These are phyloP conservation scores for Callospermophilus lateralis DNA, from an alignment of 2,113 vertebrate genomes.

Conservation along the genomic window DNA sequence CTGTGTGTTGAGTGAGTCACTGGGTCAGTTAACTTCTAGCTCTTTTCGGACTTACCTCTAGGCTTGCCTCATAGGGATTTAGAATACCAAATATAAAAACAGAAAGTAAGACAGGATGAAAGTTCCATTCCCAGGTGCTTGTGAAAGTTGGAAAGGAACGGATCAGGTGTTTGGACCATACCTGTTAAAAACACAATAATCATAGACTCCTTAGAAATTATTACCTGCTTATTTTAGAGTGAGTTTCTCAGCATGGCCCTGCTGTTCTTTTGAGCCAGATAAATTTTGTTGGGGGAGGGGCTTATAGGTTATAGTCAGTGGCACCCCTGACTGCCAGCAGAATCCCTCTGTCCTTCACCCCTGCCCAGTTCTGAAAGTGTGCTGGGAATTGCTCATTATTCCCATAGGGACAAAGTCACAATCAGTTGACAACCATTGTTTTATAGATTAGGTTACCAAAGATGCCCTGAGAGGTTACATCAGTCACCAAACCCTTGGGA, in stretches of 20 bases:
- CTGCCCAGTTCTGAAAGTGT: neutral
- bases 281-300: neutral
- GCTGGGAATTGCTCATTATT: neutral
- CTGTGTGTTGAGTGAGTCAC: neutral
- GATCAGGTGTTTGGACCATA: neutral
- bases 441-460: neutral
- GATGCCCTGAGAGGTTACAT: neutral
- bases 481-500: neutral
- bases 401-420: neutral
- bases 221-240: neutral
- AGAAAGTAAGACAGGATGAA: neutral
- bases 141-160: neutral
- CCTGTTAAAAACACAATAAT: neutral
- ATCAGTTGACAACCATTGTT: neutral
- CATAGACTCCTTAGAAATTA: neutral
- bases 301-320: neutral
- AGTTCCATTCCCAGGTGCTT: neutral
- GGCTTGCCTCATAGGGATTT: neutral
- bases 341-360: fast-evolving
- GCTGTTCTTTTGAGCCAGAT: neutral
- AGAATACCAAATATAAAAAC: neutral
- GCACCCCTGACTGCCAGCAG: neutral
- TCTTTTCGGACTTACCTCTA: neutral
- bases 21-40: neutral
- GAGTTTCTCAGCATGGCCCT: neutral